Percentiles rank a stretch among this genome's conserved stretches.
These are phyloP conservation scores for Zootermopsis nevadensis DNA, from an alignment of 2,888 invertebrate genomes.

Conservation along the genomic window DNA sequence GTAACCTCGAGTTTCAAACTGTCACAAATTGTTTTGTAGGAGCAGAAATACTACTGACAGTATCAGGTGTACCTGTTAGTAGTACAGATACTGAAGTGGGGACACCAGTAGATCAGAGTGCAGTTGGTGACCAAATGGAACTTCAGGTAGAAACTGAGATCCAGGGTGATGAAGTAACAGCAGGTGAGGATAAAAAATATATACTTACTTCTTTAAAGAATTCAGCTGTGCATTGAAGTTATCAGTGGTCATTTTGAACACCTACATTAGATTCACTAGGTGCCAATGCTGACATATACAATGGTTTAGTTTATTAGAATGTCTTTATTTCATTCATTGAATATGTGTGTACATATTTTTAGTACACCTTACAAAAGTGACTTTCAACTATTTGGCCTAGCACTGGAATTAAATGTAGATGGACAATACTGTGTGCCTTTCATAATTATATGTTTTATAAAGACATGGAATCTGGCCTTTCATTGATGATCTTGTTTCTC, in stretches of 20 bases:
- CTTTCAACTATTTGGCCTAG: background rate
- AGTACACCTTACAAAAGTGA: no score
- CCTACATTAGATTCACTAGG: no score
- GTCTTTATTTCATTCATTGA: no score
- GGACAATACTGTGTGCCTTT: no score
- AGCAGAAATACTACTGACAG: conserved; percentile 34
- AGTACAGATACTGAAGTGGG: background rate
- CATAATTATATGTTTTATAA: no score
- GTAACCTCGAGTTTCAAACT: background rate
- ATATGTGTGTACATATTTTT: no score
- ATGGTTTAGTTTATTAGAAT: no score
- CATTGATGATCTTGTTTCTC: no score
- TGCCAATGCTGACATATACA: no score
- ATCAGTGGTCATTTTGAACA: no score
- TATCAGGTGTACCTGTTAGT: conserved; percentile 3
- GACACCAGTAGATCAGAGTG: background rate
- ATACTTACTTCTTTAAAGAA: background rate
- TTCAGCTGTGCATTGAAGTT: background rate
- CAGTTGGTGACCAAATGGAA: conserved; percentile 20
- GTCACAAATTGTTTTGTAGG: background rate
- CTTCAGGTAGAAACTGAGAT: conserved; percentile 26
- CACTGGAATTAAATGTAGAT: background rate
- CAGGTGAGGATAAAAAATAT: background rate
- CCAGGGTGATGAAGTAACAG: conserved; percentile 14
- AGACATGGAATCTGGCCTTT: no score